These are phyloP conservation scores for Mythimna ferrago DNA, from an alignment of 2,888 invertebrate genomes.

Conservation along the genomic window DNA sequence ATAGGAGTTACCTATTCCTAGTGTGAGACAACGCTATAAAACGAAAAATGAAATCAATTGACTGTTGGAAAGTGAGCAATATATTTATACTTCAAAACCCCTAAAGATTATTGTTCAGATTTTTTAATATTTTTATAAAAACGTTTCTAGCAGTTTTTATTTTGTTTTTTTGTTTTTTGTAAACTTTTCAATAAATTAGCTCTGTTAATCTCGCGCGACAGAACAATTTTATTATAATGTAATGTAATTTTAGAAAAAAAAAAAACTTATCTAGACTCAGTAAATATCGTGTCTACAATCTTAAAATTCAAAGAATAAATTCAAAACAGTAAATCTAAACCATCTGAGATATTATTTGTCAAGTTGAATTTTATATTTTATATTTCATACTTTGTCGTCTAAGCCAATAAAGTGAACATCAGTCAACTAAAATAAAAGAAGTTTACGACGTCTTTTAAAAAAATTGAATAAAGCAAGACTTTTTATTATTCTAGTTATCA, in stretches of 20 bases:
- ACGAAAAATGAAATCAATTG: background rate
- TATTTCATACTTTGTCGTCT: conserved; percentile 41
- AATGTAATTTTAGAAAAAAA: background rate
- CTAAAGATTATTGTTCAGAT: too few relatives aligned
- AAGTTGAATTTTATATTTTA: conserved; percentile 38
- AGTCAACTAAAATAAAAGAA: conserved; percentile 43
- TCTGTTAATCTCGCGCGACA: background rate
- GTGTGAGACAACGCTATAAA: too few relatives aligned
- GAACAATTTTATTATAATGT: background rate
- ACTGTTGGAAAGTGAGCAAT: background rate
- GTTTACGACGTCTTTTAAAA: conserved; percentile 16
- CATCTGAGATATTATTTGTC: conserved; percentile 16
- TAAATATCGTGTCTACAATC: conserved; percentile 15
- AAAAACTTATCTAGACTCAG: conserved; percentile 7
- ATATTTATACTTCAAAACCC: too few relatives aligned
- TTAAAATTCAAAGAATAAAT: conserved; percentile 15
- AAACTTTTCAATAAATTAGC: background rate
- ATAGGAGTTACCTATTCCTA: too few relatives aligned
- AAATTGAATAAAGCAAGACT: conserved; percentile 19
- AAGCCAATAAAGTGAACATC: conserved; percentile 46
- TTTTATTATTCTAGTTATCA: conserved; percentile 32
- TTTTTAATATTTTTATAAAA: too few relatives aligned
- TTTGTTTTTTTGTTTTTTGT: background rate
- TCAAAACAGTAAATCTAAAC: conserved; percentile 20
- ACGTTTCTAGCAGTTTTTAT: too few relatives aligned